Evolutionary conservation across 2,888 invertebrate species (phyloP).

Genomic region (Acrobasis suavella): DNA sequence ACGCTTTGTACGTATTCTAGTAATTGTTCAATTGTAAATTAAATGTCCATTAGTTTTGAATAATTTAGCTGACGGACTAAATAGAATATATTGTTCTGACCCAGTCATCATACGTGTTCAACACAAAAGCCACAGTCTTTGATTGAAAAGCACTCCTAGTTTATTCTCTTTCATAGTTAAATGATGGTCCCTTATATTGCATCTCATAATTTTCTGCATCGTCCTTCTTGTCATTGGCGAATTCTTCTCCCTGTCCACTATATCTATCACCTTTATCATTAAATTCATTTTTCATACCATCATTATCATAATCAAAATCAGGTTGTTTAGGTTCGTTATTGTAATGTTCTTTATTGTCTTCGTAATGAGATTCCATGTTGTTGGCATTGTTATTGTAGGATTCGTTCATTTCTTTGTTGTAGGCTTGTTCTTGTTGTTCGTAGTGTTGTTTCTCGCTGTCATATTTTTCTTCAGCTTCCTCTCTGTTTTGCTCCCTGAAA

Average conservation of each 20-base stretch:
- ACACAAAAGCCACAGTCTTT: too few species aligned
- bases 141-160: too few species aligned
- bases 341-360: conserved; percentile 41
- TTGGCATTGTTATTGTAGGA: conserved; percentile 42
- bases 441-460: conserved; percentile 45
- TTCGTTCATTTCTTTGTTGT: conserved; percentile 42
- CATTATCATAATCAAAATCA: conserved; percentile 27
- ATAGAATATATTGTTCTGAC: too few species aligned
- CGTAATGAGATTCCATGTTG: conserved; percentile 38
- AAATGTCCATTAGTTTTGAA: too few species aligned
- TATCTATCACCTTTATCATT: conserved; percentile 41
- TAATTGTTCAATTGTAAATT: too few species aligned
- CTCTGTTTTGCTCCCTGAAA: conserved; percentile 35
- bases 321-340: conserved; percentile 29
- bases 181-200: conserved; percentile 40
- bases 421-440: conserved; percentile 39
- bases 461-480: conserved; percentile 40
- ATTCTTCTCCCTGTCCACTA: conserved; percentile 40
- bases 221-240: conserved; percentile 37
- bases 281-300: conserved; percentile 27
- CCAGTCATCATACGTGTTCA: too few species aligned
- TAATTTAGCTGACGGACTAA: too few species aligned
- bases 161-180: conserved; percentile 41
- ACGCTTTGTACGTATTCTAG: too few species aligned
- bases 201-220: conserved; percentile 41